Percentiles rank a stretch among this genome's conserved stretches.
Evolutionary conservation across 2,888 invertebrate genomes (phyloP).

Genomic region (Lasius platythorax): DNA sequence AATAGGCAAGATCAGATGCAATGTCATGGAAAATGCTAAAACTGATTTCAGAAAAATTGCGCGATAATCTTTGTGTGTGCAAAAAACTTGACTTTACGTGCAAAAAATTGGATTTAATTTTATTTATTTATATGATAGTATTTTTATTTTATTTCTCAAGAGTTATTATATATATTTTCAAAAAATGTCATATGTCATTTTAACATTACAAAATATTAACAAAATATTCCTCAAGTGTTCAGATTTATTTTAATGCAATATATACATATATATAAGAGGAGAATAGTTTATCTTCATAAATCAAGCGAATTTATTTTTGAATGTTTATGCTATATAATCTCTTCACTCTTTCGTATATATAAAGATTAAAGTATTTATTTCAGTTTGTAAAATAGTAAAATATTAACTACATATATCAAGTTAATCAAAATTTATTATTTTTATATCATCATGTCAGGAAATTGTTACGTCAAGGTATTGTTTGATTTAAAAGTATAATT

Average conservation of each 20-base stretch:
- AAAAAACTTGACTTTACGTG: background rate
- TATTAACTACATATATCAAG: background rate
- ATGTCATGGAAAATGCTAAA: background rate
- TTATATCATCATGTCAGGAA: background rate
- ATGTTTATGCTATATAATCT: background rate
- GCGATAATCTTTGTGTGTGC: background rate
- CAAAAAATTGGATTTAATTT: background rate
- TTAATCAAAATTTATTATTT: background rate
- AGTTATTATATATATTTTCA: background rate
- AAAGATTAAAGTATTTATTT: background rate
- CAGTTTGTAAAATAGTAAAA: background rate
- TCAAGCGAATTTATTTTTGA: background rate
- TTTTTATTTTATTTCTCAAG: background rate
- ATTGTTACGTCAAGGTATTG: background rate
- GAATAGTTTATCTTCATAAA: background rate
- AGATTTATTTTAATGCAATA: background rate
- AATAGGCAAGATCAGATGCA: background rate
- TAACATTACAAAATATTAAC: background rate
- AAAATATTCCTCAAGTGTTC: background rate
- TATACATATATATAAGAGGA: background rate
- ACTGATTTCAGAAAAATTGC: background rate
- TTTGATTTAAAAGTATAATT: background rate
- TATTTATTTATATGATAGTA: background rate
- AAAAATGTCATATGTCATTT: background rate
- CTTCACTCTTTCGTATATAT: background rate